Evolutionary conservation across 2,113 vertebrate genomes (phyloP).

Genomic region (Lontra canadensis): DNA sequence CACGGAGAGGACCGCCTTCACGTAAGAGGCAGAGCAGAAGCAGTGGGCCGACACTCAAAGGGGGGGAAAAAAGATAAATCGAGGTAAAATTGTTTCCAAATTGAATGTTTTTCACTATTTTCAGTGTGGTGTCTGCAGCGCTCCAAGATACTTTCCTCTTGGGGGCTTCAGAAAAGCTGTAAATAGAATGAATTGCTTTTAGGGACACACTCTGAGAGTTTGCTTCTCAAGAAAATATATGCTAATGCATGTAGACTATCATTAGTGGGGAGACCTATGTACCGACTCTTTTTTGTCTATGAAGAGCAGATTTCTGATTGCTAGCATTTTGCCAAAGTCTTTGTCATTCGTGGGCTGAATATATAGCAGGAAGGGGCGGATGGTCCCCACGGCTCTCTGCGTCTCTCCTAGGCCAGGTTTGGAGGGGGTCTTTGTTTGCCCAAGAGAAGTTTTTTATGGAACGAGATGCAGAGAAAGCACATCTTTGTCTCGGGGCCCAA

Average conservation of each 20-base stretch:
- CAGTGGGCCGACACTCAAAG: neutral
- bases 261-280: slow-evolving; percentile 78
- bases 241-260: slow-evolving; percentile 79
- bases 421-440: neutral
- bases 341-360: slow-evolving; percentile 49
- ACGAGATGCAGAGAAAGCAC: neutral
- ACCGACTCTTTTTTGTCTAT: slow-evolving; percentile 59
- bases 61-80: slow-evolving; percentile 20
- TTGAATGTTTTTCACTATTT: slow-evolving; percentile 81
- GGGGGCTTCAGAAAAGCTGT: slow-evolving; percentile 81
- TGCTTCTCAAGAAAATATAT: slow-evolving; percentile 80
- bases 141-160: slow-evolving; percentile 81
- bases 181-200: slow-evolving; percentile 85
- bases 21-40: neutral
- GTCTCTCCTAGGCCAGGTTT: slow-evolving; percentile 3
- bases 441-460: slow-evolving; percentile 1
- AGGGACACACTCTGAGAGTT: slow-evolving; percentile 77
- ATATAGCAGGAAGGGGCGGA: slow-evolving; percentile 46
- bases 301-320: slow-evolving; percentile 69
- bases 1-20: neutral
- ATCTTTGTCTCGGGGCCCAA: neutral
- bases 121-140: slow-evolving; percentile 75
- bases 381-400: rapidly evolving
- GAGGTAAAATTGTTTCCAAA: slow-evolving; percentile 77
- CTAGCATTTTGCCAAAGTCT: slow-evolving; percentile 76